Base-by-base conservation (phyloP, 1,140 invertebrate species). In the Brachionus calyciflorus region DNA sequence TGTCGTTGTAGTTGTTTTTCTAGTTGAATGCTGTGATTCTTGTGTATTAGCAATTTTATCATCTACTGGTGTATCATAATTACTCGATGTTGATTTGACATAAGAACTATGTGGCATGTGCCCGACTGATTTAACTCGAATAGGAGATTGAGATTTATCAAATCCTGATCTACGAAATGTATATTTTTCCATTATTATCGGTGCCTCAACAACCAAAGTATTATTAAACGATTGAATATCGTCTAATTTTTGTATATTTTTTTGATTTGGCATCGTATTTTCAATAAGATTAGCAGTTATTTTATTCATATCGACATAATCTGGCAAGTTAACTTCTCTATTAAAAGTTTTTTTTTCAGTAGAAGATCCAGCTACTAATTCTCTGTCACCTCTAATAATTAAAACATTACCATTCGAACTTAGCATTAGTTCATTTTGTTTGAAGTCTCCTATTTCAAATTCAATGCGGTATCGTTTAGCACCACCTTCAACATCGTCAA, bases 301-400 rank as follows among this genome's bases (percentile, higher is more conserved):
- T n/a, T 44, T 41, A 9, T n/a, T 48, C 21, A 40, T 41, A 37
- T 77, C 76, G 0, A 65, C 57, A 53, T 46, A 77, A 26, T 65
- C 57, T 19, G 76, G 76, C 37, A 77, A 24, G 3, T 37, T 65
- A 30, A 77, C 28, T 48, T 77, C 55, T 17, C 57, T n/a, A 33
- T 53, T 65, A n/a, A 77, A 65, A 17, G 51, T n/a, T 57, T 77
- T 65, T 24, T 26, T 63, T 48, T 77, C 57, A 5, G 55, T 63
- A 5, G 55, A 24, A 5, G 17, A 30, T 1, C 76, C 76, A 24
- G 30, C 28, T 44, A 48, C 49, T 21, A 77, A 5, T 40, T 77
- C 53, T 33, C 57, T 55, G 30, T 77, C 76, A 30, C 76, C 76
- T 51, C 48, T 77, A 14, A 77, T 49, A n/a, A 77, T 37, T 0